Evolutionary conservation across 2,113 vertebrate species (phyloP).

Genomic region (Eonycteris spelaea): DNA sequence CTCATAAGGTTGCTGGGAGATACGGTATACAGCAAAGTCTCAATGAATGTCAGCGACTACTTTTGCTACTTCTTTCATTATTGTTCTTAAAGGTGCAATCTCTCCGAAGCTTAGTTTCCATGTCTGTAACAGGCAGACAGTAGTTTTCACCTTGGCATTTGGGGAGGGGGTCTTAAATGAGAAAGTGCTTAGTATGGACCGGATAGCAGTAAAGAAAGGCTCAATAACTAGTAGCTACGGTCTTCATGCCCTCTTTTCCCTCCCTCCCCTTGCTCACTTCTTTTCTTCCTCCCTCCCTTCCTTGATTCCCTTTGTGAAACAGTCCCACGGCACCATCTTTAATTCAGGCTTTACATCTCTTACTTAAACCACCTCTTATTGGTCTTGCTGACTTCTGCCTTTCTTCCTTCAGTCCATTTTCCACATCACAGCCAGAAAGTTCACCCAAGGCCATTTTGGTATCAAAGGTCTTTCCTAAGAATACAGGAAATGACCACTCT

Average conservation of each 20-base stretch:
- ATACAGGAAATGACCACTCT: not conserved
- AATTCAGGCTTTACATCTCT: not conserved
- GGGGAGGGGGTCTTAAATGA: not conserved
- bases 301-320: not conserved
- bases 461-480: not conserved
- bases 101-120: not conserved
- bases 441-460: not conserved
- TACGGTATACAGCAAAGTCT: not conserved
- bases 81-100: not conserved
- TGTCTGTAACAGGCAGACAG: not conserved
- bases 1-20: not conserved
- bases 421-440: not conserved
- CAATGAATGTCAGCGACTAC: not conserved
- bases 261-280: not conserved
- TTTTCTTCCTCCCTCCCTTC: not conserved
- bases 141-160: not conserved
- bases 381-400: not conserved
- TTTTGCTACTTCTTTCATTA: not conserved
- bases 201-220: not conserved
- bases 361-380: not conserved
- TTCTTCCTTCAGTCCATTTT: not conserved
- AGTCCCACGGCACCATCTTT: not conserved
- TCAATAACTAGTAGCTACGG: not conserved
- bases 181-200: not conserved
- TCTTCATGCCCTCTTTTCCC: not conserved